These are phyloP conservation scores for Cyphomyrus discorhynchus DNA, from an alignment of 2,113 vertebrate genomes.

Conservation along the genomic window DNA sequence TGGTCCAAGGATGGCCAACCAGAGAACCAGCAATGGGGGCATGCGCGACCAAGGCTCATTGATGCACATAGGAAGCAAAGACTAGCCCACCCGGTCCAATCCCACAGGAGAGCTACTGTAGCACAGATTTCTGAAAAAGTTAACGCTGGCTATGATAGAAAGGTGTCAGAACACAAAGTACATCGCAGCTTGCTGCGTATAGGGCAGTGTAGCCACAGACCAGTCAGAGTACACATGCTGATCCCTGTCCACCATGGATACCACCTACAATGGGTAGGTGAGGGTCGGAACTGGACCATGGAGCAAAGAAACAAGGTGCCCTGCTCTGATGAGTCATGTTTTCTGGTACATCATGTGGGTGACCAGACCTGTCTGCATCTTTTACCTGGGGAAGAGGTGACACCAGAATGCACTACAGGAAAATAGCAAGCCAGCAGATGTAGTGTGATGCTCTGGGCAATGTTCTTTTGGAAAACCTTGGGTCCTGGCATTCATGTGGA, in stretches of 20 bases:
- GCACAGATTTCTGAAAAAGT: background rate
- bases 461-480: background rate
- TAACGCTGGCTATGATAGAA: background rate
- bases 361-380: background rate
- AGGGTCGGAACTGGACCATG: too few relatives aligned
- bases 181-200: background rate
- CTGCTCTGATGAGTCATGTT: background rate
- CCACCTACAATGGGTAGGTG: background rate
- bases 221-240: background rate
- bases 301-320: background rate
- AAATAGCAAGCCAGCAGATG: background rate
- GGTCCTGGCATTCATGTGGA: background rate
- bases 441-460: background rate
- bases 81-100: background rate
- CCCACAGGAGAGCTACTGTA: background rate
- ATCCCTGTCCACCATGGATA: background rate
- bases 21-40: background rate
- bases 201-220: background rate
- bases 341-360: background rate
- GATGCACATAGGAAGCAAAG: background rate
- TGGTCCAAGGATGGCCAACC: background rate
- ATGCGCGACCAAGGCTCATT: background rate
- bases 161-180: background rate
- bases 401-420: background rate
- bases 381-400: background rate